Evolutionary conservation across 2,113 vertebrate species (phyloP).

Genomic region (Otolemur garnettii): DNA sequence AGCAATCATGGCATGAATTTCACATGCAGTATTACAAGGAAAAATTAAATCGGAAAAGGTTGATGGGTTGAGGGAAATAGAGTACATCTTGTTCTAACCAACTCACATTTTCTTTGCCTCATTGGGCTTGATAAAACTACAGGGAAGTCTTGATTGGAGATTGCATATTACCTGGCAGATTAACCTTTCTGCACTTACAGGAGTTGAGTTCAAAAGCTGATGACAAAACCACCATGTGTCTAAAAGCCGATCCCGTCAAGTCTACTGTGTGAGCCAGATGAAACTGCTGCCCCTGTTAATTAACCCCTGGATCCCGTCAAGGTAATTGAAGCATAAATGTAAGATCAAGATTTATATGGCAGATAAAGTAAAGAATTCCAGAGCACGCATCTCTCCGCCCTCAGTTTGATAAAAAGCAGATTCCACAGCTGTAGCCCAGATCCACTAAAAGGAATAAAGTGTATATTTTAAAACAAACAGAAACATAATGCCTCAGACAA

Average conservation of each 20-base stretch:
- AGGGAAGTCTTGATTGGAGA: constrained; percentile 65
- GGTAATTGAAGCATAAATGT: constrained; percentile 76
- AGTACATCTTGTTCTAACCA: constrained; percentile 34
- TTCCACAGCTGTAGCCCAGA: background rate
- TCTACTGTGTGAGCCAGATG: constrained; percentile 35
- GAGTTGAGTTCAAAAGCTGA: constrained; percentile 73
- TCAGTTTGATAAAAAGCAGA: constrained; percentile 53
- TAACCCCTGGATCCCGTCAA: constrained; percentile 70
- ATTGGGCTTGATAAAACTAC: constrained; percentile 50
- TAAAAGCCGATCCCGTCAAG: constrained; percentile 69
- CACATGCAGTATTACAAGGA: constrained; percentile 48
- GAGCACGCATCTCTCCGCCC: background rate
- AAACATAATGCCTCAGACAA: background rate
- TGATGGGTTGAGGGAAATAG: constrained; percentile 38
- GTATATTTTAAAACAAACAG: background rate
- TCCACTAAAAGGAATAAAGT: background rate
- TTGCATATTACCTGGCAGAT: constrained; percentile 56
- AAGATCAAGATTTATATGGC: constrained; percentile 60
- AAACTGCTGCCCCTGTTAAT: constrained; percentile 68
- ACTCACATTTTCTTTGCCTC: constrained; percentile 68
- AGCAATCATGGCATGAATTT: constrained; percentile 36
- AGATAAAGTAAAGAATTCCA: constrained; percentile 58
- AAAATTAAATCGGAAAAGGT: constrained; percentile 65
- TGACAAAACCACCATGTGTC: constrained; percentile 75
- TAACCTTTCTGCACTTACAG: constrained; percentile 72